Evolutionary conservation across 1,140 invertebrate species (phyloP).

Genomic region (Luehdorfia chinensis): DNA sequence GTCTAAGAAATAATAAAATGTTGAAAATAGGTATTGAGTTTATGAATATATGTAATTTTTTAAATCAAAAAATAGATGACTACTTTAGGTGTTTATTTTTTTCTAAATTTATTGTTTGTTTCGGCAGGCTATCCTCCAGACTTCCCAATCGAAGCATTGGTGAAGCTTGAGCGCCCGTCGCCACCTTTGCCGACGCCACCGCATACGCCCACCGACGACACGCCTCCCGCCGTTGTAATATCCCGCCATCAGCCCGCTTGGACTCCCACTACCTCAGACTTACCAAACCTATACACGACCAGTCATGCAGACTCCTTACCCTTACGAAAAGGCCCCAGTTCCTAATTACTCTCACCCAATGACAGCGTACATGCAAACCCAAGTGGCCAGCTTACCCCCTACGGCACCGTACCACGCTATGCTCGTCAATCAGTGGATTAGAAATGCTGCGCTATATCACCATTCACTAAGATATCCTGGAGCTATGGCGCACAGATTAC

Average conservation of each 20-base stretch:
- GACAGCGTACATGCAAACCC: conserved; percentile 68
- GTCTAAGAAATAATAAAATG: too few species aligned
- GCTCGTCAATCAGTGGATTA: conserved; percentile 84
- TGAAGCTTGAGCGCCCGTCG: conserved; percentile 81
- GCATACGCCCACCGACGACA: conserved; percentile 82
- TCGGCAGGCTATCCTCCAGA: conserved; percentile 71
- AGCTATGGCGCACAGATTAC: conserved; percentile 64
- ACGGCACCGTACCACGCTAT: conserved; percentile 72
- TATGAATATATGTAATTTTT: too few species aligned
- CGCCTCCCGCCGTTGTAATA: conserved; percentile 55
- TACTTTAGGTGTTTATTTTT: too few species aligned
- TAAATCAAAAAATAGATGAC: too few species aligned
- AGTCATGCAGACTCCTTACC: conserved; percentile 51
- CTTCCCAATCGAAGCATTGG: conserved; percentile 72
- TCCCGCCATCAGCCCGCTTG: conserved; percentile 62
- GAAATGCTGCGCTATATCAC: conserved; percentile 82
- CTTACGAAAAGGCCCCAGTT: conserved; percentile 52
- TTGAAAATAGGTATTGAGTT: too few species aligned
- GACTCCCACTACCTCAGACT: conserved; percentile 39
- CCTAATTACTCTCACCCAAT: conserved; percentile 49
- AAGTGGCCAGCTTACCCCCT: conserved; percentile 60
- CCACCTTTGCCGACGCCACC: conserved; percentile 84
- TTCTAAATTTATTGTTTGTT: too few species aligned
- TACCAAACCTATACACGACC: conserved; percentile 44
- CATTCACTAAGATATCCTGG: conserved; percentile 72